Percentiles rank a stretch among this genome's conserved stretches.
phyloP scores from a whole-genome alignment of 2,797 vertebrate genomes.

The Takifugu ocellatus region DNA sequence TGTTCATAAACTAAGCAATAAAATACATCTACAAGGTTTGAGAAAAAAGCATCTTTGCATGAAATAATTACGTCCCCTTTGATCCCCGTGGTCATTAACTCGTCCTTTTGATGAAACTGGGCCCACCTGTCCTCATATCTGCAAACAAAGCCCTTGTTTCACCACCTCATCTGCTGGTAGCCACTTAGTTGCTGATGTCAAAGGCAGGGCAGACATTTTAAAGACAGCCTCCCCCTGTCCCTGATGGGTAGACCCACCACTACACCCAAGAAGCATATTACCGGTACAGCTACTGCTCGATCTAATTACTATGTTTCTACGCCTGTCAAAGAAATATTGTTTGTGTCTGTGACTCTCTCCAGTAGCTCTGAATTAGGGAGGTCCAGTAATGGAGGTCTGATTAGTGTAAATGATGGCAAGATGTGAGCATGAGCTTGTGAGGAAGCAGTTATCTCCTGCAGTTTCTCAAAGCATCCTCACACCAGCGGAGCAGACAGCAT shows the following conservation, averaged over 20 bases:
- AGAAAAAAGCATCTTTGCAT: conserved; percentile 1
- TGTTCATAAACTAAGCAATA: conserved; percentile 12
- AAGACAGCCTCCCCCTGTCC: conserved; percentile 21
- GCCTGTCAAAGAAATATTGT: conserved; percentile 65
- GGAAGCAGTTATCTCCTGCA: conserved; percentile 6
- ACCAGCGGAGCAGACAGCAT: conserved; percentile 1
- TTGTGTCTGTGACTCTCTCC: conserved; percentile 58
- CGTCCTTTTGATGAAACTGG: conserved; percentile 24
- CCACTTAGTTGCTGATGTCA: conserved; percentile 15
- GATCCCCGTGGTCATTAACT: conserved; percentile 28
- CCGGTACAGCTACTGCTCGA: conserved; percentile 60
- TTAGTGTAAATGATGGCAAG: conserved; percentile 42
- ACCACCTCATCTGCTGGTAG: conserved; percentile 3
- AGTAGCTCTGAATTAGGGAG: conserved; percentile 53
- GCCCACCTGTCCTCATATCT: conserved; percentile 23
- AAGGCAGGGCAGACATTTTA: conserved; percentile 40
- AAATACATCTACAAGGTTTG: conserved; percentile 22
- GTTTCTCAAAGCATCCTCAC: conserved; percentile 10
- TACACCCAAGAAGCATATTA: conserved; percentile 51
- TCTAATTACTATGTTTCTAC: conserved; percentile 69
- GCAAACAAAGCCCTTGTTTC: conserved; percentile 44
- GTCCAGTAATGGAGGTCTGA: conserved; percentile 44
- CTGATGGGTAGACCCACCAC: conserved; percentile 31
- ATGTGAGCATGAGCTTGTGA: conserved; percentile 14
- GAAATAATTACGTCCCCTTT: conserved; percentile 19